Percentiles rank a stretch among this genome's conserved stretches.
Conservation (phyloP, 2,113 vertebrate genomes). For the Channa argus region DNA sequence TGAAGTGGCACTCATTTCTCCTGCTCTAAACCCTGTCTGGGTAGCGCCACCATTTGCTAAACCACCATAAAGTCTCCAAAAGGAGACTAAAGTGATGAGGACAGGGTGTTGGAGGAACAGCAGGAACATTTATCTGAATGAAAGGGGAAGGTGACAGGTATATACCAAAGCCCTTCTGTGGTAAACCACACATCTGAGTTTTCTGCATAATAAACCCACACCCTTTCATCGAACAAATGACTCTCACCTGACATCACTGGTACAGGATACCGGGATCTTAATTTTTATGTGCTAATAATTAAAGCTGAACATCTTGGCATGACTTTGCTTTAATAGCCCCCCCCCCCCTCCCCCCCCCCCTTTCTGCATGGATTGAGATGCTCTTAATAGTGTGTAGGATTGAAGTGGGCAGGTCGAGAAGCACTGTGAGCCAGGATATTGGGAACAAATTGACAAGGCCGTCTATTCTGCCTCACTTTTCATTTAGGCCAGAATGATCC, state of each 20-base stretch:
- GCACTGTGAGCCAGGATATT: constrained; percentile 73
- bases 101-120: constrained; percentile 49
- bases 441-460: constrained; percentile 83
- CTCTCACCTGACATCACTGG: constrained; percentile 40
- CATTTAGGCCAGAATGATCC: constrained; percentile 79
- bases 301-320: constrained; percentile 49
- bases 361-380: constrained; percentile 68
- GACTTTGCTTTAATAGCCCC: constrained; percentile 63
- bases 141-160: constrained; percentile 76
- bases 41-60: constrained; percentile 64
- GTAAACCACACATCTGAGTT: constrained; percentile 68
- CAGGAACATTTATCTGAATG: constrained; percentile 74
- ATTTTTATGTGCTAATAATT: constrained; percentile 64
- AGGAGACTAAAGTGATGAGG: constrained; percentile 72
- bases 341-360: constrained; percentile 40
- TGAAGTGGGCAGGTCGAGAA: constrained; percentile 69
- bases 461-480: constrained; percentile 79
- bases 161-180: constrained; percentile 52
- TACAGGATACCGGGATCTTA: constrained; percentile 39
- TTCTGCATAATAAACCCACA: constrained; percentile 52
- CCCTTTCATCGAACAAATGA: constrained; percentile 22
- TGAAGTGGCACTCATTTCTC: constrained; percentile 62
- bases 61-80: constrained; percentile 71
- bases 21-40: constrained; percentile 50
- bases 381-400: constrained; percentile 74